Evolutionary conservation across 64 coral and sea anemone species (phyloP), one percentile per base, ranked within the genome.

Genomic region (Actinia equina): DNA sequence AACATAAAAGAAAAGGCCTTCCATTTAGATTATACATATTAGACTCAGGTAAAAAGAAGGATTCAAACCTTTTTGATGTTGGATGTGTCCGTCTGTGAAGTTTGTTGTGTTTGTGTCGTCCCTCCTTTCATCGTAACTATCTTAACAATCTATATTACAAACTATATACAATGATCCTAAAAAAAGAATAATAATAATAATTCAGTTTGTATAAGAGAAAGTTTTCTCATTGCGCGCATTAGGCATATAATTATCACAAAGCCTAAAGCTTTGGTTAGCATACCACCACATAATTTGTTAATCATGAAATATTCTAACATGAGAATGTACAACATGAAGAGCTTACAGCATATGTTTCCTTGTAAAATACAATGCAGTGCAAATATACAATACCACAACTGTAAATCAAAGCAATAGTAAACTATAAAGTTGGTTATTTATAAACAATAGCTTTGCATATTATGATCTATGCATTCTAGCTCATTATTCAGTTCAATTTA

Each of bases 31-130:
- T 49, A 49, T 49, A 49, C 7, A 49, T 49, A 12, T 7, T 57
- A 14, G 13, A 14, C 2, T 57, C 55, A 57, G 10, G 55, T 74
- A 22, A 74, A 6, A 74, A 25, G 22, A n/a, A 16, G 0, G 13
- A 57, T n/a, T 65, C 62, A 65, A 45, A 84, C 82, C 82, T 84
- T 84, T 84, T 84, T 84, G 30, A 51, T 84, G 82, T 84, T 42
- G 19, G 82, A 17, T 84, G 46, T n/a, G 78, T 84, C 52, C 25
- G 52, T 84, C 22, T 84, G 82, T 84, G 82, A 59, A 56, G 25
- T 84, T n/a, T 46, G 22, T n/a, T 83, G 82, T 84, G 51, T 59
- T 51, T 84, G 82, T 55, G 82, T 65, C 19, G 62, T 84, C 82
- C 82, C 82, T 56, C 82, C 82, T 59, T 84, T 84, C 82, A 84